A percentile compares a stretch with the other conserved stretches of the same genome.
Conservation (phyloP, 2,888 invertebrate genomes). For the Matsumyia berberina region DNA sequence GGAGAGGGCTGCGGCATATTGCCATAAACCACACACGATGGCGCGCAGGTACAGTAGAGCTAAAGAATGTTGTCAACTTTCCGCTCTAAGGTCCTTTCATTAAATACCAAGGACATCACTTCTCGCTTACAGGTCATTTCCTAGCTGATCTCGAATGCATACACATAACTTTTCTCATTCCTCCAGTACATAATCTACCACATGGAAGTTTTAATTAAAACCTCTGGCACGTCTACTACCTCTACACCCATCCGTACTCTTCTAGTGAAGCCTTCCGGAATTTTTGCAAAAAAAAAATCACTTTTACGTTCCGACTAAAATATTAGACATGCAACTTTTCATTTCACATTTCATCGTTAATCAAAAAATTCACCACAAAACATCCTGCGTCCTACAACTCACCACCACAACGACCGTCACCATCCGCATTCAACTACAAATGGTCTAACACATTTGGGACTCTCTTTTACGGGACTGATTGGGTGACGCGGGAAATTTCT, state of each 20-base stretch:
- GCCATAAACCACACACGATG: too few relatives aligned
- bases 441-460: slow-evolving; percentile 28
- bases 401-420: slow-evolving; percentile 13
- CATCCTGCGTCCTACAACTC: slow-evolving; percentile 55
- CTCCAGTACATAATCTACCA: not conserved
- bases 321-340: slow-evolving; percentile 64
- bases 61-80: too few relatives aligned
- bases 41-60: too few relatives aligned
- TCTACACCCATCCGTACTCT: not conserved
- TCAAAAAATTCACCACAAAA: slow-evolving; percentile 71
- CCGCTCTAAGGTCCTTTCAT: too few relatives aligned
- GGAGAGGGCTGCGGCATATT: too few relatives aligned
- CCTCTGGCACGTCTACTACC: not conserved
- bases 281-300: slow-evolving; percentile 1
- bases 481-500: slow-evolving; percentile 39
- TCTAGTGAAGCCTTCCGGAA: not conserved
- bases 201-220: slow-evolving; percentile 40
- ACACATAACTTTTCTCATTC: not conserved
- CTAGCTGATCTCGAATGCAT: not conserved
- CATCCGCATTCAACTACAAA: slow-evolving; percentile 20
- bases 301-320: slow-evolving; percentile 18
- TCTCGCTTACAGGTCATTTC: not conserved
- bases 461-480: not conserved
- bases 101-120: not conserved
- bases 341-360: slow-evolving; percentile 73